Evolutionary conservation across 2,888 invertebrate species (phyloP).

Genomic region (Halictus quadricinctus): DNA sequence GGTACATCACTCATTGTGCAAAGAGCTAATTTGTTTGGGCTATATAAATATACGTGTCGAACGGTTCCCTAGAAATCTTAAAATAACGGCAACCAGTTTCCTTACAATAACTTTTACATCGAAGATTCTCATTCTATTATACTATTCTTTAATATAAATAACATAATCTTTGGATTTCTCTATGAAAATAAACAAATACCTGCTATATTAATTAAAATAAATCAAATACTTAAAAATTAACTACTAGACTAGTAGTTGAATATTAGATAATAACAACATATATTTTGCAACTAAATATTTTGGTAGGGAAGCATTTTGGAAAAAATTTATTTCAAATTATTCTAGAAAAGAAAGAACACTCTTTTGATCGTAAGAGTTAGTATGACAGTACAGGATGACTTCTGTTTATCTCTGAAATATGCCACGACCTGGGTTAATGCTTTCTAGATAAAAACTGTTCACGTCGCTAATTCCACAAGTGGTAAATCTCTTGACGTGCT

Average conservation of each 20-base stretch:
- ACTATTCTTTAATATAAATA: not conserved
- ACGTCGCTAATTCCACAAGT: not conserved
- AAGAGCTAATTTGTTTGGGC: not conserved
- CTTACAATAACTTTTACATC: not conserved
- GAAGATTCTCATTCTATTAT: not conserved
- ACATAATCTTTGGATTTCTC: not conserved
- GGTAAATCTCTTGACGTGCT: not conserved
- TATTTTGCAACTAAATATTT: not conserved
- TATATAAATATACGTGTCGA: constrained; percentile 1
- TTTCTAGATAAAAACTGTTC: not conserved
- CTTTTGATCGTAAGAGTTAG: not conserved
- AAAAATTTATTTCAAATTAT: not conserved
- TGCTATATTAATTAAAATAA: not conserved
- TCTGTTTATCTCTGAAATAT: not conserved
- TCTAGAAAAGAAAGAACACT: not conserved
- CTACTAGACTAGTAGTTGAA: not conserved
- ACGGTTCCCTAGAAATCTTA: constrained; percentile 4
- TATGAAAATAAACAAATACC: not conserved
- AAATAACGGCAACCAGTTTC: not conserved
- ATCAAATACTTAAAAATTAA: not conserved
- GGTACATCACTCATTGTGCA: constrained; percentile 5
- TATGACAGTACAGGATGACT: not conserved
- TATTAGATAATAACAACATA: not conserved
- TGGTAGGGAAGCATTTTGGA: not conserved
- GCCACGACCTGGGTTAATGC: not conserved